Evolutionary conservation across 2,797 vertebrate genomes (phyloP).

Genomic region (Microhierax caerulescens): DNA sequence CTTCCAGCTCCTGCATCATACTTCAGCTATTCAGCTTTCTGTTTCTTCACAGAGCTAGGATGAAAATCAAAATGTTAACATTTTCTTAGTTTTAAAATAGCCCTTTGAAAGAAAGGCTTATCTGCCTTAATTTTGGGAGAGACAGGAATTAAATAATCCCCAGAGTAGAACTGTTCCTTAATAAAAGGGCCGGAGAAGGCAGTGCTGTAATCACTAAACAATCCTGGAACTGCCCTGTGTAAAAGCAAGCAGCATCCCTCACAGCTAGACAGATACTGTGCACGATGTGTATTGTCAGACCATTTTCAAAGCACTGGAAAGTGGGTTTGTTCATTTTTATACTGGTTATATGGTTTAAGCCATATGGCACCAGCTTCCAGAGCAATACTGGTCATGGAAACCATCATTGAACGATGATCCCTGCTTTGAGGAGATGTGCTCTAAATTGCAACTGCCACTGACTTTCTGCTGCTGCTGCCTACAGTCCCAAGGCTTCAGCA

Average conservation of each 20-base stretch:
- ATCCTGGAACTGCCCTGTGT: neutral
- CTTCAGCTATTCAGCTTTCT: neutral
- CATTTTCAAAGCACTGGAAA: neutral
- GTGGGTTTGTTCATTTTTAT: neutral
- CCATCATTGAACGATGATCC: rapidly evolving
- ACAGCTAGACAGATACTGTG: neutral
- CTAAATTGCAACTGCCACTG: neutral
- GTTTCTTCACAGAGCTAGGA: neutral
- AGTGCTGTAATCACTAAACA: neutral
- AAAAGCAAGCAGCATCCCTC: neutral
- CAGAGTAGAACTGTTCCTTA: neutral
- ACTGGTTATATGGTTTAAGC: neutral
- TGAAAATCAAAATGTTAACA: neutral
- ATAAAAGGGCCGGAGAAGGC: neutral
- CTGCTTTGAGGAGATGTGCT: neutral
- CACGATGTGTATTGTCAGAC: neutral
- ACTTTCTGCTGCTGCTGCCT: neutral
- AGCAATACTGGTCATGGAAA: neutral
- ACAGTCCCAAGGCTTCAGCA: neutral
- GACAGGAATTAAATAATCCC: neutral
- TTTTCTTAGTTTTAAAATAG: neutral
- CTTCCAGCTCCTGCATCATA: neutral
- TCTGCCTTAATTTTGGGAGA: neutral
- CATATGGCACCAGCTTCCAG: neutral
- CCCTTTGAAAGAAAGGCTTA: neutral